These are phyloP conservation scores for Zosterops japonicus DNA, from an alignment of 2,113 vertebrate species.

Conservation along the genomic window DNA sequence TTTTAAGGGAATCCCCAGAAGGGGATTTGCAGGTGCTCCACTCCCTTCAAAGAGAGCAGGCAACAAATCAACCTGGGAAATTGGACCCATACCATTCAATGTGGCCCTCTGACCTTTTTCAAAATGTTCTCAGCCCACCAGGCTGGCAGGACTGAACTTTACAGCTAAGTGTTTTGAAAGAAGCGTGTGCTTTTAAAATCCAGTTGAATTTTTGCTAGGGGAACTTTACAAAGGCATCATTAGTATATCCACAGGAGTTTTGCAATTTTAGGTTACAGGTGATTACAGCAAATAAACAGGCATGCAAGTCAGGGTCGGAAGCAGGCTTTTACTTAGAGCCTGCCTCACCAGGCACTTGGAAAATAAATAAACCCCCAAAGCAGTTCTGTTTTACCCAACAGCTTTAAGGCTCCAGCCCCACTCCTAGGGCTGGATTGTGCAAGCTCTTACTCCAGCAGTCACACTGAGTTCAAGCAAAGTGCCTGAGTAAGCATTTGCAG, in stretches of 20 bases:
- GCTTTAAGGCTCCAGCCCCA: background rate
- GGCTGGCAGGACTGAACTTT: background rate
- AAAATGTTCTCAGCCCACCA: background rate
- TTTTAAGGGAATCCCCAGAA: slow-evolving; percentile 62
- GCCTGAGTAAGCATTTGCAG: slow-evolving; percentile 56
- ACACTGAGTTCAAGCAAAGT: slow-evolving; percentile 1
- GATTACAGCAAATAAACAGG: slow-evolving; percentile 33
- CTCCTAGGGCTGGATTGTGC: slow-evolving; percentile 20
- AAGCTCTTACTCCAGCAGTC: slow-evolving; percentile 30
- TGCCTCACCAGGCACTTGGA: background rate
- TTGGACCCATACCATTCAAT: background rate
- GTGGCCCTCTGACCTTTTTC: background rate
- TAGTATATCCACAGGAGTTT: background rate
- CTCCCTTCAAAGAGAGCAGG: slow-evolving; percentile 21
- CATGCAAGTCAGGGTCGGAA: slow-evolving; percentile 25
- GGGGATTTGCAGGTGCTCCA: slow-evolving; percentile 25
- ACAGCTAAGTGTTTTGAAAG: background rate
- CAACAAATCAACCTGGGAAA: slow-evolving; percentile 31
- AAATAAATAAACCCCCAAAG: slow-evolving; percentile 36
- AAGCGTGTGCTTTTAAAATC: background rate
- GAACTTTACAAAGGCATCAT: background rate
- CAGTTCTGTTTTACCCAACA: slow-evolving; percentile 7
- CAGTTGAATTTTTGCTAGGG: slow-evolving; percentile 3
- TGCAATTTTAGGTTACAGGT: slow-evolving; percentile 30
- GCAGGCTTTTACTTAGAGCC: background rate